phyloP scores from a whole-genome alignment of 2,113 vertebrate genomes.

The Haemorhous mexicanus region DNA sequence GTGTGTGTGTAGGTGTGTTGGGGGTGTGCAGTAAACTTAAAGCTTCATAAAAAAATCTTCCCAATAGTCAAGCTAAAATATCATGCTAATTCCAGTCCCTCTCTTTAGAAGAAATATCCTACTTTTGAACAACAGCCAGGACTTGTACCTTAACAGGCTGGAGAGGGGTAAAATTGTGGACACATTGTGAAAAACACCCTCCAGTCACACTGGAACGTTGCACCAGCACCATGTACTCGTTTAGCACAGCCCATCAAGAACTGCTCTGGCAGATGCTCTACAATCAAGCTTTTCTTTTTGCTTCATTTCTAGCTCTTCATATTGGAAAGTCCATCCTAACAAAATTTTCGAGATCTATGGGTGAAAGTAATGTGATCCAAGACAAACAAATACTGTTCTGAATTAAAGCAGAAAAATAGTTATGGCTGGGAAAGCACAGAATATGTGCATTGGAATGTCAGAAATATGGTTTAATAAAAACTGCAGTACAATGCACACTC shows the following conservation, averaged over 20 bases:
- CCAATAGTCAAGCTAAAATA: not conserved
- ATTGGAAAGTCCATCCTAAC: not conserved
- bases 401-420: conserved; percentile 42
- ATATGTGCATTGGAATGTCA: not conserved
- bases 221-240: not conserved
- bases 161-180: not conserved
- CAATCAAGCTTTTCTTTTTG: not conserved
- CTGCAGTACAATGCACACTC: conserved; percentile 23
- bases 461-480: conserved; percentile 42
- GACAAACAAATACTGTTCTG: not conserved
- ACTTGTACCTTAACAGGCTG: not conserved
- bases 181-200: not conserved
- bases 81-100: not conserved
- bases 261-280: conserved; percentile 16
- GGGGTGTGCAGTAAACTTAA: not conserved
- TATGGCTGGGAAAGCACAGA: not conserved
- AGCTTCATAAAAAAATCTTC: not conserved
- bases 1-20: not conserved
- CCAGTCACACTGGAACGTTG: not conserved
- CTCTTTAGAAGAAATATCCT: not conserved
- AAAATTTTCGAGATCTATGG: not conserved
- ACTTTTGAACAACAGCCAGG: not conserved
- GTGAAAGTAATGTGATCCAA: not conserved
- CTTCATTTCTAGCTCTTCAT: not conserved
- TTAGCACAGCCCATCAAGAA: conserved; percentile 5